Conservation (phyloP, 2,797 vertebrate species). For the Lacerta agilis region DNA sequence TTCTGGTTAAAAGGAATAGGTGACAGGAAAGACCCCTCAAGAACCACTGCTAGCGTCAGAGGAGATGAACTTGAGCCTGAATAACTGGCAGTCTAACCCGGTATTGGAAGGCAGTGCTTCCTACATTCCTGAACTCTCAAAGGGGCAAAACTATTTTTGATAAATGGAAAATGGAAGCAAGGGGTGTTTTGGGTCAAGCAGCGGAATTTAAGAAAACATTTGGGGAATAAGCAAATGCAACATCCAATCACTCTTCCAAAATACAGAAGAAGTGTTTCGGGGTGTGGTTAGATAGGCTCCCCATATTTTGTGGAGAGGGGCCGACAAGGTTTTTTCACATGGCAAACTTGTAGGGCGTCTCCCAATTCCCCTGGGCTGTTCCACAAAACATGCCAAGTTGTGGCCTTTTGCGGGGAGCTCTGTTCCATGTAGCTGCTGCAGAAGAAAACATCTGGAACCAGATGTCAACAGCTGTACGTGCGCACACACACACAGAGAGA, state of each 20-base stretch:
- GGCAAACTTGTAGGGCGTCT: too few species aligned
- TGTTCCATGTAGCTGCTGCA: too few species aligned
- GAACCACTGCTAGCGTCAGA: neutral
- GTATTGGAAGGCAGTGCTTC: neutral
- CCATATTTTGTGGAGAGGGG: too few species aligned
- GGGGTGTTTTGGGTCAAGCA: too few species aligned
- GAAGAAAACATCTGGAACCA: conserved; percentile 14
- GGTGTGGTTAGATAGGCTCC: neutral
- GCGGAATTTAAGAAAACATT: neutral
- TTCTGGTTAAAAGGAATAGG: neutral
- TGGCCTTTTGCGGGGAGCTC: too few species aligned
- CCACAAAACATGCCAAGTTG: neutral
- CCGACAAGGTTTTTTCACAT: rapidly evolving
- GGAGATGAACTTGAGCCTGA: neutral
- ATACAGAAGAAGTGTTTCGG: too few species aligned
- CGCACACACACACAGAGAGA: too few species aligned
- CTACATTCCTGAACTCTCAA: neutral
- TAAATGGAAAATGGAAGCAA: too few species aligned
- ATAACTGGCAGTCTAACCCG: neutral
- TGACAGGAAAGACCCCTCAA: neutral
- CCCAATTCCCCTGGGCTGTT: neutral
- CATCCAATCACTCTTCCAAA: neutral
- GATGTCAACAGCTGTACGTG: neutral
- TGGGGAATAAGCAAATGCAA: neutral
- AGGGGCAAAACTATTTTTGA: neutral